Evolutionary conservation across 35 echinoderm and acorn worm genomes (phyloP).

Genomic region (Diadema setosum): DNA sequence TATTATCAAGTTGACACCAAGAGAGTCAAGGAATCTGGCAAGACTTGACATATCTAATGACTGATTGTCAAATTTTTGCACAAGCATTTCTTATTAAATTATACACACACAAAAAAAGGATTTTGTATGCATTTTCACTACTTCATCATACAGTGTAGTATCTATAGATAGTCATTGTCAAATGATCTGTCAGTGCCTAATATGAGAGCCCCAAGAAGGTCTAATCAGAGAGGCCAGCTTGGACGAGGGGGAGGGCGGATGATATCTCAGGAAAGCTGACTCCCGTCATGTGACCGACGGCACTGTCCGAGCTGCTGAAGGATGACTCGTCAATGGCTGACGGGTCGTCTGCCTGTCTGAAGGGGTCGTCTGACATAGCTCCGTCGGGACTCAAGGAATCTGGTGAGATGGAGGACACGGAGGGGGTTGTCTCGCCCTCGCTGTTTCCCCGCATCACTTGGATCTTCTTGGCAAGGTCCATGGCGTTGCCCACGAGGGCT

Average conservation of each 20-base stretch:
- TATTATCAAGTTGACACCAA: too few species aligned
- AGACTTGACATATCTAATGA: too few species aligned
- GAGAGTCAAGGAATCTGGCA: too few species aligned
- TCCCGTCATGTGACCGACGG: neutral
- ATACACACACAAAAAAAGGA: too few species aligned
- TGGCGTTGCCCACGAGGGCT: neutral
- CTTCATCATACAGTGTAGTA: too few species aligned
- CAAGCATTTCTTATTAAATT: too few species aligned
- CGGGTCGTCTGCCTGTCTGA: neutral
- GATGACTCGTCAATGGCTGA: slow-evolving; percentile 7
- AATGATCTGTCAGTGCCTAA: too few species aligned
- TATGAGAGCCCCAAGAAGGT: neutral
- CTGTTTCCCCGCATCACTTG: neutral
- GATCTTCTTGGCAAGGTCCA: slow-evolving; percentile 7
- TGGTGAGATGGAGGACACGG: neutral
- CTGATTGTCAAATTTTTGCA: too few species aligned
- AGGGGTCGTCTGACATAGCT: slow-evolving; percentile 4
- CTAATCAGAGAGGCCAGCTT: neutral
- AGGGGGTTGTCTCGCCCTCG: neutral
- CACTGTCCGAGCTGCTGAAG: slow-evolving; percentile 14
- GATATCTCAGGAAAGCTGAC: neutral
- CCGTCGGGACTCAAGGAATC: slow-evolving; percentile 15
- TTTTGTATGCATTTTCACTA: too few species aligned
- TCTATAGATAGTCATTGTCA: too few species aligned
- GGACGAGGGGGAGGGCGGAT: neutral